Conservation (phyloP, 1,140 invertebrate species). For the Drosophila pseudoananassae region DNA sequence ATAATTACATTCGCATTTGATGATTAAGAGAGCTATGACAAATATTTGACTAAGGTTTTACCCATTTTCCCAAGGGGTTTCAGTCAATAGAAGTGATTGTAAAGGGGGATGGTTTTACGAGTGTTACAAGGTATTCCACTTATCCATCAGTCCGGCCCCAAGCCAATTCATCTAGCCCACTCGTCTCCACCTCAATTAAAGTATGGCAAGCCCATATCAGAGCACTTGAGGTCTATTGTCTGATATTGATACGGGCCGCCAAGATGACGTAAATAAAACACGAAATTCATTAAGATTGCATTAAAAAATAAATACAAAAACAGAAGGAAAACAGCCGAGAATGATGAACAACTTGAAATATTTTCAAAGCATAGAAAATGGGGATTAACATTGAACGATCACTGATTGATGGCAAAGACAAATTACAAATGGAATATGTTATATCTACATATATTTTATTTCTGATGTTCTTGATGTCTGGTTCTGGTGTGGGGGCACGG, state of each 20-base stretch:
- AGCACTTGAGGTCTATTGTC: constrained; percentile 31
- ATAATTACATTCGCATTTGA: constrained; percentile 27
- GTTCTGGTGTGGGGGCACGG: constrained; percentile 46
- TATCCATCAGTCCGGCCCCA: constrained; percentile 16
- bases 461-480: neutral
- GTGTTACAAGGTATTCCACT: constrained; percentile 21
- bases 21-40: constrained; percentile 47
- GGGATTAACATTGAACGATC: constrained; percentile 41
- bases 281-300: constrained; percentile 50
- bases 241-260: constrained; percentile 41
- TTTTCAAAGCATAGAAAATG: constrained; percentile 37
- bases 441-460: constrained; percentile 11
- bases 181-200: constrained; percentile 27
- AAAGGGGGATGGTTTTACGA: constrained; percentile 6
- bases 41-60: constrained; percentile 6
- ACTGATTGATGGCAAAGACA: constrained; percentile 48
- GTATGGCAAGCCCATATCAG: constrained; percentile 24
- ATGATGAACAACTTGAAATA: constrained; percentile 44
- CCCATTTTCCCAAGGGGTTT: constrained; percentile 1
- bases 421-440: constrained; percentile 33
- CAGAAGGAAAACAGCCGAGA: neutral
- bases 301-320: constrained; percentile 23
- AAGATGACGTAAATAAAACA: constrained; percentile 55
- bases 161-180: constrained; percentile 36
- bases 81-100: constrained; percentile 29